Evolutionary conservation across 2,113 vertebrate genomes (phyloP), one percentile per base, ranked within the genome.

Genomic region (Chauna torquata): DNA sequence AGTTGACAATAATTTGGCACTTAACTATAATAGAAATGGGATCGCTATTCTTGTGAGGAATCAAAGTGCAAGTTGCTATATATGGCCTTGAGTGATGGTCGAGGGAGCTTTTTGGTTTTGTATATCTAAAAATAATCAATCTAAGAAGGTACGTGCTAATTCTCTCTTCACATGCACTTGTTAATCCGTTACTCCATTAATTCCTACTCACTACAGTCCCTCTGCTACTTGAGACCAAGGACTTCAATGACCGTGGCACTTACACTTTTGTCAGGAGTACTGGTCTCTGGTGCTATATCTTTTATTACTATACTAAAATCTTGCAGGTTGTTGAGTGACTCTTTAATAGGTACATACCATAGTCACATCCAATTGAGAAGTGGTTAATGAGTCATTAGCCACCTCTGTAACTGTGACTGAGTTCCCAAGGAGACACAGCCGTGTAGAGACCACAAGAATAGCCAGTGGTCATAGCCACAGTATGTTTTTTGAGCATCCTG

Each of bases 381-480:
- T 22, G 14, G 11, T 71, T 52, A 38, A 18, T 28, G 47, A 71
- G 49, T 52, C 69, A 11, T 27, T 71, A 40, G 36, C 18, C 70
- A 16, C 11, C 28, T 27, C 28, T 40, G 40, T 62, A 16, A 65
- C 62, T 65, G 62, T 65, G 38, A 28, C 62, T 30, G 27, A 54
- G 49, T 40, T 72, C 13, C 18, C 19, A 23, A 11, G 19, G n/a
- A 40, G 19, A 36, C 27, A 8, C 9, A 72, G 19, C 3, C 12
- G 3, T 22, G 5, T 49, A 23, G 54, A n/a, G 54, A 36, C 34
- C n/a, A 28, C 25, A 34, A 28, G 45, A 55, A 16, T 19, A 77
- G 15, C 16, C 27, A 27, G 0, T 47, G 55, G 44, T 50, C 34
- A n/a, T 16, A 16, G 13, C 12, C 25, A 20, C 13, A 16, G 1